Percentiles rank a stretch among this genome's conserved stretches.
These are phyloP conservation scores for Caenorhabditis plicata DNA, from an alignment of 2,888 invertebrate species.

Conservation along the genomic window DNA sequence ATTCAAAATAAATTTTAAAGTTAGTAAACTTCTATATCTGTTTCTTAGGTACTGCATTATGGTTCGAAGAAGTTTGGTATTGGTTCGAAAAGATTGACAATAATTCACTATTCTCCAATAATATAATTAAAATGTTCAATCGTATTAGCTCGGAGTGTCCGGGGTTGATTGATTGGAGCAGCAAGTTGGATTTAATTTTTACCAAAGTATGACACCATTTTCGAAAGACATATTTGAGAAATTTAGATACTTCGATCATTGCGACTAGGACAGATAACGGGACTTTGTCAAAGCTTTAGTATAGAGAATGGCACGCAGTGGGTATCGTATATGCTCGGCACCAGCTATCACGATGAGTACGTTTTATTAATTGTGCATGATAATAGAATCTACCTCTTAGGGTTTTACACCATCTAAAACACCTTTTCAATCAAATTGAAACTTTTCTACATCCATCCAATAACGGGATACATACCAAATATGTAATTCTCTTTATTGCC, in stretches of 20 bases:
- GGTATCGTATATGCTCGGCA: conserved; percentile 56
- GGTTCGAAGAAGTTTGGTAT: conserved; percentile 68
- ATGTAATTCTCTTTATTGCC: conserved; percentile 69
- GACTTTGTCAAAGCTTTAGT: conserved; percentile 71
- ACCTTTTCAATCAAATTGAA: conserved; percentile 80
- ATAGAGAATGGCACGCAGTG: conserved; percentile 40
- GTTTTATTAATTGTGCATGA: background rate
- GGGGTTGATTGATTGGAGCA: conserved; percentile 80
- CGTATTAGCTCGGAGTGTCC: conserved; percentile 62
- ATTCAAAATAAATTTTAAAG: too few species aligned
- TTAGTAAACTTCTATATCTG: too few species aligned
- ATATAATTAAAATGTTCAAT: conserved; percentile 75
- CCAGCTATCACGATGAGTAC: conserved; percentile 38
- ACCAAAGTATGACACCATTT: conserved; percentile 66
- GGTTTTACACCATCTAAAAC: conserved; percentile 70
- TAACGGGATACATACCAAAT: conserved; percentile 75
- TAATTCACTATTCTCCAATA: conserved; percentile 67
- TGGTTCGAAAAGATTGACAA: conserved; percentile 67
- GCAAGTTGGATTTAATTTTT: conserved; percentile 75
- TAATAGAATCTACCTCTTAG: too few species aligned
- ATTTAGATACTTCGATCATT: conserved; percentile 48
- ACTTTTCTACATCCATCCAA: conserved; percentile 89
- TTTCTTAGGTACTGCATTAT: conserved; percentile 67
- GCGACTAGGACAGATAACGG: conserved; percentile 28
- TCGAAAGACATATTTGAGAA: background rate